Evolutionary conservation across 2,797 vertebrate genomes (phyloP).

Genomic region (Pampus argenteus): DNA sequence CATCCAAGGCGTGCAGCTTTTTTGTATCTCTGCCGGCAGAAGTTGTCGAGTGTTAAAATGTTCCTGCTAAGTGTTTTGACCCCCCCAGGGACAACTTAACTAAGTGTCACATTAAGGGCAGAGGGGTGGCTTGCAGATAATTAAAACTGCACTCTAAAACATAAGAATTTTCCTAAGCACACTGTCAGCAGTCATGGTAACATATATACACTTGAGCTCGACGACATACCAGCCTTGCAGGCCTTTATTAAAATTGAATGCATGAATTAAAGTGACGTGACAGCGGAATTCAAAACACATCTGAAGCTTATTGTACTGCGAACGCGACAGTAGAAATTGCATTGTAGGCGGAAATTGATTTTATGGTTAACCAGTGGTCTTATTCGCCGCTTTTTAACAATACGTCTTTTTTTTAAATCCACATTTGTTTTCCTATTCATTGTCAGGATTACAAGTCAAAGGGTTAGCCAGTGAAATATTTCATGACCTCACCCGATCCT

Average conservation of each 20-base stretch:
- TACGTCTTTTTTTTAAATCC: background rate
- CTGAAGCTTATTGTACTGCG: slow-evolving; percentile 8
- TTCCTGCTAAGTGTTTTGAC: slow-evolving; percentile 66
- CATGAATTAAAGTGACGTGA: slow-evolving; percentile 73
- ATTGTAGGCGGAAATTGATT: slow-evolving; percentile 5
- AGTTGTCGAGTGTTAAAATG: slow-evolving; percentile 56
- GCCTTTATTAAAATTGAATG: slow-evolving; percentile 76
- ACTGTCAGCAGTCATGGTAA: slow-evolving; percentile 42
- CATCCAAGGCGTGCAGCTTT: slow-evolving; percentile 28
- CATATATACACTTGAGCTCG: slow-evolving; percentile 30
- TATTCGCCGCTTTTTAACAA: slow-evolving; percentile 11
- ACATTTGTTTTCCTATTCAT: slow-evolving; percentile 10
- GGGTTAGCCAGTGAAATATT: slow-evolving; percentile 22
- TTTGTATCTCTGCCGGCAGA: slow-evolving; percentile 61
- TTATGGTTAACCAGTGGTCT: slow-evolving; percentile 15
- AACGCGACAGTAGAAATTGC: background rate
- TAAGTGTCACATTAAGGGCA: slow-evolving; percentile 66
- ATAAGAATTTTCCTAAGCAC: slow-evolving; percentile 23
- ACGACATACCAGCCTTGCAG: slow-evolving; percentile 47
- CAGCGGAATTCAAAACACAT: slow-evolving; percentile 45
- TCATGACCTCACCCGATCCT: slow-evolving; percentile 49
- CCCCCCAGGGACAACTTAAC: slow-evolving; percentile 70
- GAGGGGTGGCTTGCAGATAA: slow-evolving; percentile 59
- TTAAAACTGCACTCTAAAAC: slow-evolving; percentile 59
- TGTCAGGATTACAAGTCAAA: slow-evolving; percentile 5